A percentile compares a stretch with the other conserved stretches of the same genome.
Evolutionary conservation across 2,113 vertebrate species (phyloP).

Genomic region (Engystomops pustulosus): DNA sequence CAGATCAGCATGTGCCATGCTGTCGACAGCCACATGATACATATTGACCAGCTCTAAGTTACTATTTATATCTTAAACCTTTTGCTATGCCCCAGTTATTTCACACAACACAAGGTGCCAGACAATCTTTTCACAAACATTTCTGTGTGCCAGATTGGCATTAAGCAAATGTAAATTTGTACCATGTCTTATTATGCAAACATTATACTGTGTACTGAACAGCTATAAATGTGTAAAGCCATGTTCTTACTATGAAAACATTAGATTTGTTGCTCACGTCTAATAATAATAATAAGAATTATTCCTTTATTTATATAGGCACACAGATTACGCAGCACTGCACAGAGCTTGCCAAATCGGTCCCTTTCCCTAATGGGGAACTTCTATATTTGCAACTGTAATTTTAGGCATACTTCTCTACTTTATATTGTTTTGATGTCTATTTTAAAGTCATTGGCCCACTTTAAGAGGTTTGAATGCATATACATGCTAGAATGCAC

Average conservation of each 20-base stretch:
- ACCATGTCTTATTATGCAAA: not conserved
- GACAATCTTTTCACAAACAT: not conserved
- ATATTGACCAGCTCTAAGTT: not conserved
- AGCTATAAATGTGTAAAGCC: too few relatives aligned
- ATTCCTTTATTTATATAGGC: too few relatives aligned
- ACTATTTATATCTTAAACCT: not conserved
- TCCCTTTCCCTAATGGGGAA: too few relatives aligned
- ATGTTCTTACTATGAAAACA: not conserved
- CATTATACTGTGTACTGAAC: not conserved
- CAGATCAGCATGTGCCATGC: not conserved
- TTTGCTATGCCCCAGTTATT: not conserved
- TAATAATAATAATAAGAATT: too few relatives aligned
- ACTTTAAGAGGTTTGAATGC: too few relatives aligned
- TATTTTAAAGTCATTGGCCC: too few relatives aligned
- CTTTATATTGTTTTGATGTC: too few relatives aligned
- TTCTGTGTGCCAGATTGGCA: not conserved
- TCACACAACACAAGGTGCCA: not conserved
- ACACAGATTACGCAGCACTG: too few relatives aligned
- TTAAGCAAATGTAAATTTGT: not conserved
- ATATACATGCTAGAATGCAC: too few relatives aligned
- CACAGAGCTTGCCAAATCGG: too few relatives aligned
- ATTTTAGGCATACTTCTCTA: too few relatives aligned
- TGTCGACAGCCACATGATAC: not conserved
- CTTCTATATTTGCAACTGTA: too few relatives aligned
- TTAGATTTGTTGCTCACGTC: not conserved